Conservation (phyloP, 2,888 invertebrate species). For the Eremobia ochroleuca region DNA sequence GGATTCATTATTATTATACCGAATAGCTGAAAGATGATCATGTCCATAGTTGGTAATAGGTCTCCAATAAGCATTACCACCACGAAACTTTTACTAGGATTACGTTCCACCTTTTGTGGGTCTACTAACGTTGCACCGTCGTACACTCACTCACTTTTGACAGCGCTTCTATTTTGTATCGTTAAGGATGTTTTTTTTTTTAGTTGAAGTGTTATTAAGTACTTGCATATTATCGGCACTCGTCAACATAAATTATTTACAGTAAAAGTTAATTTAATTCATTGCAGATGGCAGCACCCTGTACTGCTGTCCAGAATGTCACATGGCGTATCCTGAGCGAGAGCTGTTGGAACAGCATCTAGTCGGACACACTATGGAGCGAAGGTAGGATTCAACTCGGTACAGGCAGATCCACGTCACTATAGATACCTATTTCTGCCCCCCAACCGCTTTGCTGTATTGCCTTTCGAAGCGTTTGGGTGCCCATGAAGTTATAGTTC, state of each 20-base stretch:
- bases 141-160: not conserved
- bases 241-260: not conserved
- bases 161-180: not conserved
- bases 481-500: not conserved
- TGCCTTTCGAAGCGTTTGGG: not conserved
- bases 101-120: not conserved
- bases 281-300: conserved; percentile 94
- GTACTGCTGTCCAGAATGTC: conserved; percentile 97
- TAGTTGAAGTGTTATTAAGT: not conserved
- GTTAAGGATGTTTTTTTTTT: no score
- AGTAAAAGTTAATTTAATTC: not conserved
- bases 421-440: not conserved
- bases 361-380: conserved; percentile 96
- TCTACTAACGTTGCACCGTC: no score
- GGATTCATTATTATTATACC: not conserved
- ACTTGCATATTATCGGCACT: not conserved
- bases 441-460: not conserved
- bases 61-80: not conserved
- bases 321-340: conserved; percentile 97
- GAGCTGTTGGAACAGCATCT: conserved; percentile 96
- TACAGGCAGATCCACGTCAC: not conserved
- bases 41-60: not conserved
- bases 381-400: conserved; percentile 86
- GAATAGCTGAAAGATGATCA: not conserved
- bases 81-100: not conserved